A percentile compares a stretch with the other conserved stretches of the same genome.
Evolutionary conservation across 2,888 invertebrate genomes (phyloP).

Genomic region (Stenodera caucasica): DNA sequence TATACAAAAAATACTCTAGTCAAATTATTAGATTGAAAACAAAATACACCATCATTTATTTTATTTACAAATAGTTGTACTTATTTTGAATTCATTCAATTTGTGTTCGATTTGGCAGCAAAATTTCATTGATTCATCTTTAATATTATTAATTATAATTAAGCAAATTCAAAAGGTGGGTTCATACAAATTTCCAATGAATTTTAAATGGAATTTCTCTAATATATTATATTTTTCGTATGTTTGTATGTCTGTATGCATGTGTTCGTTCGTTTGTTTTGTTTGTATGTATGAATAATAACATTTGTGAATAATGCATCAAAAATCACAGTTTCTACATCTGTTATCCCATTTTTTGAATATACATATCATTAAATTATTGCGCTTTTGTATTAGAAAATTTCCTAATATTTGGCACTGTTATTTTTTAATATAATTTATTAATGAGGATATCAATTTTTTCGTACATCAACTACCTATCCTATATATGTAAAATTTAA

Average conservation of each 20-base stretch:
- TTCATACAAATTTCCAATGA: not conserved
- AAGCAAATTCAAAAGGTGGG: not conserved
- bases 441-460: not conserved
- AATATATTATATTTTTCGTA: not conserved
- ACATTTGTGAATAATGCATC: slow-evolving; percentile 3
- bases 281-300: not conserved
- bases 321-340: slow-evolving; percentile 8
- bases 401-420: not conserved
- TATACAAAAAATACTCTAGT: too few species aligned
- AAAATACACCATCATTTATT: too few species aligned
- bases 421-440: slow-evolving; percentile 7
- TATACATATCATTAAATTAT: slow-evolving; percentile 16
- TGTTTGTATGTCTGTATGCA: not conserved
- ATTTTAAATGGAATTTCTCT: not conserved
- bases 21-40: not conserved
- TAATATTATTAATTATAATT: not conserved
- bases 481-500: too few species aligned
- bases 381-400: slow-evolving; percentile 5
- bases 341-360: slow-evolving; percentile 12
- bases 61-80: not conserved
- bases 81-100: not conserved
- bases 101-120: slow-evolving; percentile 3
- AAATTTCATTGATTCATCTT: not conserved
- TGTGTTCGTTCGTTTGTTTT: not conserved
- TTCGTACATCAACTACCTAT: not conserved